phyloP scores from a whole-genome alignment of 2,888 invertebrate species.

The Oligia latruncula region DNA sequence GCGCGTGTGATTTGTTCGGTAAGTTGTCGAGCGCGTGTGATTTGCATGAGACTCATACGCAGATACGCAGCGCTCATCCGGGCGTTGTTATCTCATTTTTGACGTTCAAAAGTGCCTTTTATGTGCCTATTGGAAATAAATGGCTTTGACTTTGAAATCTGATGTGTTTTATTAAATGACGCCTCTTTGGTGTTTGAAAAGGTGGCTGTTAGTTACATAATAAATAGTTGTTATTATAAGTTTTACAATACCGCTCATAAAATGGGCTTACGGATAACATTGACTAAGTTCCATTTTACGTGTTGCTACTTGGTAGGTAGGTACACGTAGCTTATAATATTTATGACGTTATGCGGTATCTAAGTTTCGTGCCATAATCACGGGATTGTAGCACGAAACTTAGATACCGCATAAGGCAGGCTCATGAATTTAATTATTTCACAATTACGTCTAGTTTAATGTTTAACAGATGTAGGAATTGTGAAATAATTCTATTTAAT shows the following conservation, averaged over 20 bases:
- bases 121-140: too few species aligned
- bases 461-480: background rate
- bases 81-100: constrained; percentile 46
- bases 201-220: background rate
- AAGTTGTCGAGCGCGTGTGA: constrained; percentile 8
- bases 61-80: constrained; percentile 4
- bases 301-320: too few species aligned
- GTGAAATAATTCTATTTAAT: background rate
- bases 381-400: background rate
- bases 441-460: background rate
- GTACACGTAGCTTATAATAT: background rate
- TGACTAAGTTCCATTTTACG: too few species aligned
- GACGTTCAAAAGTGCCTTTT: too few species aligned
- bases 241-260: background rate
- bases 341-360: too few species aligned
- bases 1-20: too few species aligned
- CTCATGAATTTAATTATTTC: background rate
- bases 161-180: constrained; percentile 44
- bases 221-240: background rate
- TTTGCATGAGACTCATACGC: constrained; percentile 47
- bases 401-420: background rate
- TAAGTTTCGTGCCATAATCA: background rate
- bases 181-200: constrained; percentile 25
- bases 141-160: constrained; percentile 7
- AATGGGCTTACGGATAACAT: background rate